A percentile compares a stretch with the other conserved stretches of the same genome.
Conservation (phyloP, 2,888 invertebrate genomes). For the Disparrhopalites patrizii region DNA sequence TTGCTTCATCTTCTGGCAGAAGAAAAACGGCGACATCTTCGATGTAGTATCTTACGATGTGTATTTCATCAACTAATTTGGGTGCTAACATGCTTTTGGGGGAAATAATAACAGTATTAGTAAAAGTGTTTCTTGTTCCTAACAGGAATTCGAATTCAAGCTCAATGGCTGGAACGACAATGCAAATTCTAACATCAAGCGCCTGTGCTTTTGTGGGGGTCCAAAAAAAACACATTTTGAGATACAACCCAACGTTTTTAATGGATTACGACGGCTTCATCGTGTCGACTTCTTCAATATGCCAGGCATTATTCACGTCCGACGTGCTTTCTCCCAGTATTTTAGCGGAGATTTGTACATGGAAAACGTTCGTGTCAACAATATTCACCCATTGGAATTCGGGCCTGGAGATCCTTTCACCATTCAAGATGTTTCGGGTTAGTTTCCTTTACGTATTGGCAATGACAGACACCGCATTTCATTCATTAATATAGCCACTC, state of each 20-base stretch:
- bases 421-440: background rate
- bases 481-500: no score
- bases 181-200: background rate
- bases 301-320: background rate
- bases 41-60: background rate
- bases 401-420: background rate
- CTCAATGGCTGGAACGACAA: slow-evolving; percentile 1
- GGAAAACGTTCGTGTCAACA: background rate
- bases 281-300: background rate
- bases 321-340: background rate
- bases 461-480: no score
- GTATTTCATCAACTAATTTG: no score
- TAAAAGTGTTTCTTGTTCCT: no score
- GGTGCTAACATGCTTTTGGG: no score
- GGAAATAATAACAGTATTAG: background rate
- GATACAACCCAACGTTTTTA: background rate
- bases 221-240: background rate
- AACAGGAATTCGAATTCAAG: background rate
- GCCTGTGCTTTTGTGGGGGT: background rate
- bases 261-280: background rate
- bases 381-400: background rate
- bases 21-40: no score
- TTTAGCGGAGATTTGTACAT: background rate
- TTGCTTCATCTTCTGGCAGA: background rate
- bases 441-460: no score